Evolutionary conservation across 2,797 vertebrate species (phyloP).

Genomic region (Otolemur crassicaudatus): DNA sequence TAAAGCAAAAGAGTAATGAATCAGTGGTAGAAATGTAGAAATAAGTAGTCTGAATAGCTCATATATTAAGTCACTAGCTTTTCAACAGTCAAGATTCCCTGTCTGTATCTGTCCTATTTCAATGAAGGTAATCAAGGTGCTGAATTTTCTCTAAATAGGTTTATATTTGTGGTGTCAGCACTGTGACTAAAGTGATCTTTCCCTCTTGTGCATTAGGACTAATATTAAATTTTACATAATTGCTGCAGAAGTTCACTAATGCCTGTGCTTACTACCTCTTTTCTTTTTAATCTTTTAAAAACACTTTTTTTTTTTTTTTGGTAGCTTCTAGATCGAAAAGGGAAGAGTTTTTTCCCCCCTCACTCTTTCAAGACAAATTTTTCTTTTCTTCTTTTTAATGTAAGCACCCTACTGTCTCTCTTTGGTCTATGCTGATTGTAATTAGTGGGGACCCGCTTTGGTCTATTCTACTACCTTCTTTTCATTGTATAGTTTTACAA

Average conservation of each 20-base stretch:
- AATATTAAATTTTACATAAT: conserved; percentile 14
- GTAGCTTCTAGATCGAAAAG: background rate
- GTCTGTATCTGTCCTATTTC: background rate
- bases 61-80: background rate
- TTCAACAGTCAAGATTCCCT: background rate
- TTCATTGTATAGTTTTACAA: conserved; percentile 57
- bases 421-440: background rate
- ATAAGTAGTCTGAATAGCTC: conserved; percentile 11
- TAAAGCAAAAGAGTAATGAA: background rate
- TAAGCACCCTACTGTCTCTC: background rate
- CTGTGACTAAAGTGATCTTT: background rate
- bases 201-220: background rate
- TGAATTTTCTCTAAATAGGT: background rate
- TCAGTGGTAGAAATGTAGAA: background rate
- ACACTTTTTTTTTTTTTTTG: background rate
- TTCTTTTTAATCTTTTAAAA: no score
- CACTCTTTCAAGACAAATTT: background rate
- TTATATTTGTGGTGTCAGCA: conserved; percentile 16
- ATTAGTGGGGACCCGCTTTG: background rate
- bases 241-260: background rate
- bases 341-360: background rate
- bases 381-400: background rate
- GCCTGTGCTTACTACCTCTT: background rate
- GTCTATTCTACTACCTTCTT: background rate
- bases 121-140: background rate